Evolutionary conservation across 1,140 invertebrate genomes (phyloP), one percentile per base, ranked within the genome.

Genomic region (Eriocheir sinensis): DNA sequence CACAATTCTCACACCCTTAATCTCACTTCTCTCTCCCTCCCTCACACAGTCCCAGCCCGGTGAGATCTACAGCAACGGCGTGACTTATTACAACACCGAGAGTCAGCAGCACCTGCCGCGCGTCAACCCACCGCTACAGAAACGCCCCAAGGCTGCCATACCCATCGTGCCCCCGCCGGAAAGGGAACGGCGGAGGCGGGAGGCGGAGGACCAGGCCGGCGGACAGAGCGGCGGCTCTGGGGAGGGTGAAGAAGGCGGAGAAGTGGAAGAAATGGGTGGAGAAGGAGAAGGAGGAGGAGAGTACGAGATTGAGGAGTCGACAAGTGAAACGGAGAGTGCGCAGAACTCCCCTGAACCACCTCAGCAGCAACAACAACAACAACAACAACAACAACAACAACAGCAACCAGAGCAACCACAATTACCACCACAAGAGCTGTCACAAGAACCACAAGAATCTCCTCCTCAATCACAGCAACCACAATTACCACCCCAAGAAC

Each of bases 131-230:
- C 94, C 95, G 36, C 96, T 96, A 17, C 96, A 96, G 41, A 97
- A 97, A 95, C 96, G 97, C 93, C 97, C 97, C 27, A 97, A 97
- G 96, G 97, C 97, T 30, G 97, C 97, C 12, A 97, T 98, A 96
- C 97, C 97, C 36, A 97, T 98, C 93, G 96, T 97, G 38, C 97
- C 97, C 72, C 97, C 97, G 3, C 97, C 97, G 0, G 97, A 97
- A 88, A 48, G 93, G 60, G 88, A 96, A 92, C 60, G 60, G n/a
- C 21, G 27, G 21, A 12, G 60, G 60, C 60, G 60, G 60, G 60
- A 72, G 48, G 48, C 48, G 12, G 21, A 72, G 60, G 53, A 21
- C 9, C 9, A 2, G 21, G 6, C 9, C 6, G 60, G 27, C 12
- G 4, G 17, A 8, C 21, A 72, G 60, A 3, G 6, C 3, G 60